A percentile compares a stretch with the other conserved stretches of the same genome.
Conservation (phyloP, 2,888 invertebrate species). For the Teleiodes luculella region DNA sequence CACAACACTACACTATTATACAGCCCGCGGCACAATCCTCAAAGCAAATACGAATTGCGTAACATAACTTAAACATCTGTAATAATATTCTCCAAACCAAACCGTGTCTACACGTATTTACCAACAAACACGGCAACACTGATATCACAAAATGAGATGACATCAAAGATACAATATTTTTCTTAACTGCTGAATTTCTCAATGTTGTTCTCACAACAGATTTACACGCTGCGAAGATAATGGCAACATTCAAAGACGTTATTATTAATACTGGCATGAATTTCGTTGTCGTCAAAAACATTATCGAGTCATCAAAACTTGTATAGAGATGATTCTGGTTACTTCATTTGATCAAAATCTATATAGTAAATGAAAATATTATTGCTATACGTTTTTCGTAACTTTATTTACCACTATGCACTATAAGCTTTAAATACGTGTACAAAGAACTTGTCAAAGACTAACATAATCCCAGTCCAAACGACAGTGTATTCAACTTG, state of each 20-base stretch:
- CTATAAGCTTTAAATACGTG: neutral
- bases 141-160: neutral
- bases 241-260: neutral
- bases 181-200: neutral
- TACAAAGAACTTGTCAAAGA: neutral
- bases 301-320: neutral
- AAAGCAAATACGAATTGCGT: neutral
- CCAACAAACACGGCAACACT: neutral
- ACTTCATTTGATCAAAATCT: neutral
- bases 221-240: neutral
- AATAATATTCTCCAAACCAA: neutral
- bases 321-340: neutral
- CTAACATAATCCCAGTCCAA: neutral
- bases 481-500: neutral
- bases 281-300: neutral
- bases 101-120: neutral
- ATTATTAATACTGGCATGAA: neutral
- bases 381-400: neutral
- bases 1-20: neutral
- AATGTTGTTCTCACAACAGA: neutral
- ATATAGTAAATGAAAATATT: neutral
- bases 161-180: neutral
- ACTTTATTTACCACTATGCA: constrained; percentile 1
- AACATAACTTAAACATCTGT: neutral
- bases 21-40: neutral